Percentiles rank a stretch among this genome's conserved stretches.
Conservation (phyloP, 2,888 invertebrate species). For the Xestia sexstrigata region DNA sequence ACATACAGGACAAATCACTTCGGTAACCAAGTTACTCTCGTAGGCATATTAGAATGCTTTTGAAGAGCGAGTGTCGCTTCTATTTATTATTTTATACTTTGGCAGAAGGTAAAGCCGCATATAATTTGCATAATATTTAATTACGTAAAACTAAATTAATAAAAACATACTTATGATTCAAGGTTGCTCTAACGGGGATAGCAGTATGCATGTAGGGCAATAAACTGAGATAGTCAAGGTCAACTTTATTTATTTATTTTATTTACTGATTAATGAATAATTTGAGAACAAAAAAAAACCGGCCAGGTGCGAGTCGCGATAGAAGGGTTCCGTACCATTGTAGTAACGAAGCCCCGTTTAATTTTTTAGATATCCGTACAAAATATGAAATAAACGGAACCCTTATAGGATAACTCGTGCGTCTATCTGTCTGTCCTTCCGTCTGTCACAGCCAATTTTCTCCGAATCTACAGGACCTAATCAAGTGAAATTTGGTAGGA, state of each 20-base stretch:
- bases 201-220: constrained; percentile 19
- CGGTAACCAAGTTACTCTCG: neutral
- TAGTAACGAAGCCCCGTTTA: too few relatives aligned
- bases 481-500: too few relatives aligned
- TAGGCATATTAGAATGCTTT: neutral
- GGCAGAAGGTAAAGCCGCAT: neutral
- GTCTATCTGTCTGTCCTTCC: too few relatives aligned
- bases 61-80: neutral
- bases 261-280: too few relatives aligned
- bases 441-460: too few relatives aligned
- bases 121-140: constrained; percentile 30
- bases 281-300: too few relatives aligned
- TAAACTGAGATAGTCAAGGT: constrained; percentile 8
- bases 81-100: constrained; percentile 8
- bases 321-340: too few relatives aligned
- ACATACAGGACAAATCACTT: neutral
- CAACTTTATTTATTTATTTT: constrained; percentile 23
- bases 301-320: too few relatives aligned
- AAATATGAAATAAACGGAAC: too few relatives aligned
- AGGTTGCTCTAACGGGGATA: constrained; percentile 32
- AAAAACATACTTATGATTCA: constrained; percentile 37
- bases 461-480: too few relatives aligned
- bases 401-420: too few relatives aligned
- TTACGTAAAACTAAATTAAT: constrained; percentile 42
- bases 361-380: too few relatives aligned